Evolutionary conservation across 2,797 vertebrate genomes (phyloP).

Genomic region (Chromobotia macracanthus): DNA sequence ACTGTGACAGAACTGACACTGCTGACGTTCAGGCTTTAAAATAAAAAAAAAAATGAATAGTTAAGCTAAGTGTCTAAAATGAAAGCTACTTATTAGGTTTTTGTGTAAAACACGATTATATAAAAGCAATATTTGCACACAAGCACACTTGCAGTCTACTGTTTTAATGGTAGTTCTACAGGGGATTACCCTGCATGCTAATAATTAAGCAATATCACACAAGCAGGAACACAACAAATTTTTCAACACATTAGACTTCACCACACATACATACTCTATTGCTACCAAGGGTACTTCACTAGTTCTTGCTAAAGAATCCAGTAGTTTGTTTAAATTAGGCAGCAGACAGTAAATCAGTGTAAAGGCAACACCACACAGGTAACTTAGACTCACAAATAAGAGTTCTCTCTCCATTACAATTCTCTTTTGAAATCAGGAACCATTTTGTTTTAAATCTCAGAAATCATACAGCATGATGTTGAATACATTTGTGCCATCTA

Average conservation of each 20-base stretch:
- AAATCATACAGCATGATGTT: not conserved
- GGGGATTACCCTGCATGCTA: not conserved
- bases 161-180: no score
- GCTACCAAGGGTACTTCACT: not conserved
- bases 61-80: no score
- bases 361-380: not conserved
- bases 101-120: no score
- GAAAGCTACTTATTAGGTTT: no score
- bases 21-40: no score
- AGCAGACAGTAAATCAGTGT: not conserved
- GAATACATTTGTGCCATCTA: not conserved
- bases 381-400: not conserved
- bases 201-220: not conserved
- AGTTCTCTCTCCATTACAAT: not conserved
- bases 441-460: not conserved
- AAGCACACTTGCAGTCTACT: no score
- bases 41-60: no score
- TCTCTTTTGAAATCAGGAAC: conserved; percentile 1
- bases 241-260: no score
- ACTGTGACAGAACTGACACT: not conserved
- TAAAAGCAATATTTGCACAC: no score
- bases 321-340: conserved; percentile 15
- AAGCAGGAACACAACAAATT: no score
- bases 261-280: not conserved
- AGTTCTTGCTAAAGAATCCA: not conserved